Evolutionary conservation across 2,888 invertebrate species (phyloP), one percentile per base, ranked within the genome.

Genomic region (Tortricodes alternella): DNA sequence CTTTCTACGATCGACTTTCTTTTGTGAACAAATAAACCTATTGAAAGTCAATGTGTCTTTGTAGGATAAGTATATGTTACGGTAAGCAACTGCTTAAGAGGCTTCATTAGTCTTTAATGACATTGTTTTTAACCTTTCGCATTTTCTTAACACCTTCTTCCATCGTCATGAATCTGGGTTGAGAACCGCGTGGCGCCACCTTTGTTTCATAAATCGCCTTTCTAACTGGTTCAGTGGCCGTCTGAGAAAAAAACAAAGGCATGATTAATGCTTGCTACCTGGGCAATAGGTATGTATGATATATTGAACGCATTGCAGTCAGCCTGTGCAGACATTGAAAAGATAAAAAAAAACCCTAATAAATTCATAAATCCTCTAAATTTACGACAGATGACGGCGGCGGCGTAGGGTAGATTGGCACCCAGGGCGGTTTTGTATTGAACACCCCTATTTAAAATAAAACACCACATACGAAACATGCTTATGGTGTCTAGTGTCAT

Each of bases 121-220:
- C 9, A n/a, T 19, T 11, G 1, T 9, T 21, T 43, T 24, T 23
- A 61, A 89, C 90, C 82, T 92, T 85, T 66, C 90, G 88, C 60
- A 94, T 81, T 65, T 79, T 89, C 60, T 84, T 76, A 0, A 94
- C 92, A 0, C 95, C 95, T 63, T 94, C 92, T 60, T 93, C 92
- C 63, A 94, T 83, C 0, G 89, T 67, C 80, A 93, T 92, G 72
- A 93, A 94, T 58, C 89, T 91, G 0, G 92, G 89, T 32, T 80
- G 80, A 18, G 91, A 83, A 9, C 94, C 93, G 13, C 92, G 91
- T 11, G 93, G 93, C 2, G 92, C 91, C 0, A 95, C 92, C 81
- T 94, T 94, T 59, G 92, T 91, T 48, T 92, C 82, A 71, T 94
- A 94, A 34, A 95, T 91, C 2, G 92, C 91, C 67, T 89, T 92